These are phyloP conservation scores for Bimastos eiseni DNA, from an alignment of 2,888 invertebrate genomes.

Conservation along the genomic window DNA sequence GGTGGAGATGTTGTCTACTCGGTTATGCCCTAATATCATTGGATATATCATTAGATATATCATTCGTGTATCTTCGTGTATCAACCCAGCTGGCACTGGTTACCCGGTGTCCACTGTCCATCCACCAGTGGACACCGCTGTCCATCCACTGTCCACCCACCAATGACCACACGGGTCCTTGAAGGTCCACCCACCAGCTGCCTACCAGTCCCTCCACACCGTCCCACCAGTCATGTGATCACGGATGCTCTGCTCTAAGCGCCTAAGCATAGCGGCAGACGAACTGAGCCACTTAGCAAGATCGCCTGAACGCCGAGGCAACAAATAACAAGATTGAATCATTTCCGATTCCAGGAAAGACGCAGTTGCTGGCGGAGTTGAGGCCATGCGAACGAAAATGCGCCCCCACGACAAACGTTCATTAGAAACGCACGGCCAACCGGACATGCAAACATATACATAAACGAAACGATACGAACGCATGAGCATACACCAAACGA, in stretches of 20 bases:
- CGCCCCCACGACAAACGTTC: background rate
- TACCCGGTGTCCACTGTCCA: too few relatives aligned
- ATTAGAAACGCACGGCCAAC: background rate
- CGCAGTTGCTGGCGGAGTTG: background rate
- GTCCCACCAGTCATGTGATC: background rate
- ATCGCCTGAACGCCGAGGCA: background rate
- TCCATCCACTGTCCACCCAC: background rate
- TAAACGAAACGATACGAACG: background rate
- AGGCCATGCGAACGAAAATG: background rate
- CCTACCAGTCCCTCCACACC: background rate
- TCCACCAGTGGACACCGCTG: background rate
- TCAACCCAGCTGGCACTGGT: too few relatives aligned
- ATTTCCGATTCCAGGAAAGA: slow-evolving; percentile 9
- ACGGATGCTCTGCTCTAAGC: background rate
- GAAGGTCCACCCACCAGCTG: background rate
- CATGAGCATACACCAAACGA: background rate
- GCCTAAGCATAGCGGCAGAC: background rate
- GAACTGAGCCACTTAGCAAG: background rate
- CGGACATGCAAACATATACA: background rate
- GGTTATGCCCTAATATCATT: too few relatives aligned
- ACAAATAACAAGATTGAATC: slow-evolving; percentile 6
- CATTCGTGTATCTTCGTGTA: too few relatives aligned
- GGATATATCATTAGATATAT: too few relatives aligned
- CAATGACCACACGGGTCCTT: background rate
- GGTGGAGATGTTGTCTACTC: too few relatives aligned